A percentile compares a stretch with the other conserved stretches of the same genome.
Evolutionary conservation across 2,113 vertebrate genomes (phyloP).

Genomic region (Quiscalus mexicanus): DNA sequence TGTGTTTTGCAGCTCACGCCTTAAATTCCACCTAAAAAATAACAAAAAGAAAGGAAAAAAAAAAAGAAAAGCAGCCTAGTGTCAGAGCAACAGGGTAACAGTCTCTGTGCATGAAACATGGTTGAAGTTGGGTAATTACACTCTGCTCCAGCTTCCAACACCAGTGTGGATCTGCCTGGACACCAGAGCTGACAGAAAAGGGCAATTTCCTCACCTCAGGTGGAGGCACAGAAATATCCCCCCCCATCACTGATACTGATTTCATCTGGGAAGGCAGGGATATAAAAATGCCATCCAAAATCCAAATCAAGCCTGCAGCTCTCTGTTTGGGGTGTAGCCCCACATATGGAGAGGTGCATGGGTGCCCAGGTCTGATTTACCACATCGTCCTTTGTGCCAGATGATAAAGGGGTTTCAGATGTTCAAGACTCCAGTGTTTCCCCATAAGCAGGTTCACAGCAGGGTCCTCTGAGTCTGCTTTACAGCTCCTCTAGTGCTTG

Average conservation of each 20-base stretch:
- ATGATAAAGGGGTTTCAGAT: neutral
- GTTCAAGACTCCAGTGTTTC: neutral
- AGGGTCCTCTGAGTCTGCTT: neutral
- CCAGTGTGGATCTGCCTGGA: neutral
- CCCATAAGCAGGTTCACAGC: neutral
- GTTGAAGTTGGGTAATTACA: neutral
- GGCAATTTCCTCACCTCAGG: neutral
- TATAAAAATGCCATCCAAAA: neutral
- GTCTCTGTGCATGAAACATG: neutral
- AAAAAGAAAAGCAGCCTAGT: neutral
- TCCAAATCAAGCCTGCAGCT: neutral
- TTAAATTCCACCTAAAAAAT: constrained; percentile 6
- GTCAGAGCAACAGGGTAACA: neutral
- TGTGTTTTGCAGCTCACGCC: neutral
- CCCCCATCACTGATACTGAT: neutral
- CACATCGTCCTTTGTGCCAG: neutral
- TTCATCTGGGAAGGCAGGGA: neutral
- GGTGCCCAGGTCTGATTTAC: neutral
- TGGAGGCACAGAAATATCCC: neutral
- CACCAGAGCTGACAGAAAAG: neutral
- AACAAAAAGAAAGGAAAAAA: neutral
- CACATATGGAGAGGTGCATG: fast-evolving
- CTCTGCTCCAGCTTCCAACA: neutral
- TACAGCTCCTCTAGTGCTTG: neutral
- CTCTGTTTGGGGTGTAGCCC: neutral